These are phyloP conservation scores for Elephantulus edwardii DNA, from an alignment of 2,113 vertebrate species.

Conservation along the genomic window DNA sequence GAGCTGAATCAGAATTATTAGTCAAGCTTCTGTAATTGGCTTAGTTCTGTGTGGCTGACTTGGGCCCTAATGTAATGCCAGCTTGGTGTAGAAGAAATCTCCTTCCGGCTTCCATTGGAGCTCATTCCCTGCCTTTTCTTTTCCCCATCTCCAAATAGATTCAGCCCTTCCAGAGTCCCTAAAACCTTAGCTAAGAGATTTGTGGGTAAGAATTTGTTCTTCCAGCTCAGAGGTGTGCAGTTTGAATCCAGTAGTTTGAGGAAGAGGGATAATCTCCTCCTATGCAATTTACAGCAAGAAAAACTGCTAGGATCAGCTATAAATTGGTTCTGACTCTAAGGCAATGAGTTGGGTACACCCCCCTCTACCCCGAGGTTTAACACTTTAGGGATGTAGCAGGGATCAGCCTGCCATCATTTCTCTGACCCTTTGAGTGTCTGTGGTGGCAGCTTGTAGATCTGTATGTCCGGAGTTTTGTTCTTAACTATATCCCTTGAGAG, in stretches of 20 bases:
- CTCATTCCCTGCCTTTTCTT: neutral
- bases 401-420: neutral
- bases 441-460: neutral
- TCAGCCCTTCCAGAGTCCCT: neutral
- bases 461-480: neutral
- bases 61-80: neutral
- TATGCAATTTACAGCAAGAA: too few relatives aligned
- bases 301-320: too few relatives aligned
- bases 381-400: neutral
- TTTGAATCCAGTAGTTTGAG: too few relatives aligned
- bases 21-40: neutral
- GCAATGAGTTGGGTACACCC: too few relatives aligned
- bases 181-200: neutral
- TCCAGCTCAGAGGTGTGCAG: too few relatives aligned
- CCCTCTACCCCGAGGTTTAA: too few relatives aligned
- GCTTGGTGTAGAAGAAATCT: neutral
- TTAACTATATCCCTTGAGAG: neutral
- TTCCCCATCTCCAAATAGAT: rapidly evolving
- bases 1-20: neutral
- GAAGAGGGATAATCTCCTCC: too few relatives aligned
- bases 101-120: neutral
- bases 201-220: neutral
- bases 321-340: too few relatives aligned
- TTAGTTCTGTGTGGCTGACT: neutral
- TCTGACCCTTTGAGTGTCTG: neutral